Base-by-base conservation (phyloP, 35 echinoderm and acorn worm species). In the Patiria miniata region DNA sequence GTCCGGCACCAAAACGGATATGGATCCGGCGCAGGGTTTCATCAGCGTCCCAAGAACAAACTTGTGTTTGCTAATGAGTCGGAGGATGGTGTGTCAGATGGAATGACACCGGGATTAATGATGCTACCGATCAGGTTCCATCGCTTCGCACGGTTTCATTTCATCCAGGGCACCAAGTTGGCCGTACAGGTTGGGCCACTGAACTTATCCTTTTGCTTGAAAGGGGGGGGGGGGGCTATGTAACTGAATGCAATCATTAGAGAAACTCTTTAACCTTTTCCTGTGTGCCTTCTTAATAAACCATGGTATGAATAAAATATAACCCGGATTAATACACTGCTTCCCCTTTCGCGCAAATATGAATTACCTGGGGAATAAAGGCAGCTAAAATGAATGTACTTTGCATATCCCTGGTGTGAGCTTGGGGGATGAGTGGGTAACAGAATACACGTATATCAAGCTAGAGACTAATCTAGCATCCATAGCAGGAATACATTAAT, bases 241-340 rank as follows among this genome's bases (percentile, higher is more conserved):
- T 26, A 73, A 6, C 42, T 73, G 14, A 22, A 73, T 73, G 65
- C 42, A 47, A 12, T 73, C 65, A 32, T 73, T 73, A 26, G 65
- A 23, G 65, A 14, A 34, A 4, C 42, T 47, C 42, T 47, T 47
- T 73, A 73, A 73, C 34, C n/a, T 28, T 73, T 15, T 73, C 65
- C 65, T 32, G 65, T 34, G 21, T 73, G 26, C 34, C 65, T 73
- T 73, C 65, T 73, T 73, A 73, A 73, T 34, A 34, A 73, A 34
- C 2, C 26, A 26, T 10, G 29, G 65, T 30, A 73, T 73, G 26
- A 73, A 73, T 73, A 73, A 73, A 73, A 73, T 34, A 73, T 32
- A 2, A 22, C 4, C 12, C 12, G 42, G 42, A 47, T 47, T 47
- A 12, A 47, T 47, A 47, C 4, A 47, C 42, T 47, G 42, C 42